A percentile compares a stretch with the other conserved stretches of the same genome.
phyloP scores from a whole-genome alignment of 1,140 invertebrate genomes.

The Lasaia peninsularis region DNA sequence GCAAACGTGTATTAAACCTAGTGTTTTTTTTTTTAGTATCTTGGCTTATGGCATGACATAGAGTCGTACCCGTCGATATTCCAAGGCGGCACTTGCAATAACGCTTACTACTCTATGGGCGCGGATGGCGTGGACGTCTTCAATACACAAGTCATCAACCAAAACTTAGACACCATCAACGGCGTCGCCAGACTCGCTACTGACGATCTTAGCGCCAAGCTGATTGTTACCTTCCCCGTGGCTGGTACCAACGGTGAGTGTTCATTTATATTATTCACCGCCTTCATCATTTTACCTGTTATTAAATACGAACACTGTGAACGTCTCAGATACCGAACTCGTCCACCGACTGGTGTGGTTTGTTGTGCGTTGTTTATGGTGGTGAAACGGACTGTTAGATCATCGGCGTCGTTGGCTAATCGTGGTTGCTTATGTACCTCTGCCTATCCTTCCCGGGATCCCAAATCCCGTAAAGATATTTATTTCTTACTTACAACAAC shows the following conservation, averaged over 20 bases:
- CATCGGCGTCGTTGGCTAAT: too few species aligned
- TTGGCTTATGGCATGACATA: not conserved
- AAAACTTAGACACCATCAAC: constrained; percentile 36
- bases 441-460: too few species aligned
- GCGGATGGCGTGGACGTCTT: constrained; percentile 32
- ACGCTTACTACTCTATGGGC: not conserved
- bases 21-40: not conserved
- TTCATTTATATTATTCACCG: not conserved
- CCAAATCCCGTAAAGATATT: too few species aligned
- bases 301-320: not conserved
- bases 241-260: constrained; percentile 44
- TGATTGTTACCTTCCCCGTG: constrained; percentile 50
- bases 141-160: constrained; percentile 50
- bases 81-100: not conserved
- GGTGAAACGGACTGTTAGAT: too few species aligned
- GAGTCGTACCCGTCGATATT: not conserved
- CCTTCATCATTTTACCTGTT: not conserved
- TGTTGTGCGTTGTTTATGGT: too few species aligned
- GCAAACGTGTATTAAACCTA: too few species aligned
- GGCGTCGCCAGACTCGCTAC: constrained; percentile 31
- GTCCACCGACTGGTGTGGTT: too few species aligned
- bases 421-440: too few species aligned
- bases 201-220: constrained; percentile 43
- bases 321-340: too few species aligned
- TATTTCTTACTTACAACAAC: too few species aligned